Evolutionary conservation across 1,140 invertebrate species (phyloP).

Genomic region (Procambarus clarkii): DNA sequence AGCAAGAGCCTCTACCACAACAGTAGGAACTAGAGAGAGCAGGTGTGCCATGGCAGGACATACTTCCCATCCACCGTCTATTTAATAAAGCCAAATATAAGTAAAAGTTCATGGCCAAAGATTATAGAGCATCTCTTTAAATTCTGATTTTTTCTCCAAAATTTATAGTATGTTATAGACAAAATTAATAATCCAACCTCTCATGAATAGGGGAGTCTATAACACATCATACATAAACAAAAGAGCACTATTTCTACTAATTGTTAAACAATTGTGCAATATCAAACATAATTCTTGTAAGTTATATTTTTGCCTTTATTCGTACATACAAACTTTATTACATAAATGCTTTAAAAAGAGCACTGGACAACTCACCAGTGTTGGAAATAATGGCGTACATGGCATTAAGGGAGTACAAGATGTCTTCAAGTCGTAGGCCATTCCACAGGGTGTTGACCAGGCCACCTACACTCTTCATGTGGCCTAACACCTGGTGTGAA

Average conservation of each 20-base stretch:
- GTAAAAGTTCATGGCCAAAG: too few relatives aligned
- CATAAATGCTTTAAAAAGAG: background rate
- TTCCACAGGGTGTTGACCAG: conserved; percentile 62
- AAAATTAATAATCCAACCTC: too few relatives aligned
- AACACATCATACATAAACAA: too few relatives aligned
- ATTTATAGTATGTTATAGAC: too few relatives aligned
- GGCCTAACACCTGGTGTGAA: conserved; percentile 47
- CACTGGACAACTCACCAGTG: conserved; percentile 77
- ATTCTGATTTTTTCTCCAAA: too few relatives aligned
- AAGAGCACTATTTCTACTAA: too few relatives aligned
- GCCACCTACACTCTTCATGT: conserved; percentile 67
- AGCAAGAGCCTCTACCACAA: conserved; percentile 61
- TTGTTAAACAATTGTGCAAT: too few relatives aligned
- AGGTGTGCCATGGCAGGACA: conserved; percentile 69
- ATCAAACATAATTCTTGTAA: too few relatives aligned
- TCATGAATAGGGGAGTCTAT: too few relatives aligned
- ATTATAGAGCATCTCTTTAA: too few relatives aligned
- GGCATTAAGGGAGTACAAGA: conserved; percentile 60
- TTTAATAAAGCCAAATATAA: background rate
- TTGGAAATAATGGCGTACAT: conserved; percentile 66
- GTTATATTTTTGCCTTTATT: too few relatives aligned
- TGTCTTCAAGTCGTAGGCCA: conserved; percentile 55
- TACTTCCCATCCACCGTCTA: conserved; percentile 64
- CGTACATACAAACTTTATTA: too few relatives aligned
- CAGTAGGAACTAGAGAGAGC: conserved; percentile 59